Conservation (phyloP, 2,888 invertebrate species). For the Boloria euphrosyne region DNA sequence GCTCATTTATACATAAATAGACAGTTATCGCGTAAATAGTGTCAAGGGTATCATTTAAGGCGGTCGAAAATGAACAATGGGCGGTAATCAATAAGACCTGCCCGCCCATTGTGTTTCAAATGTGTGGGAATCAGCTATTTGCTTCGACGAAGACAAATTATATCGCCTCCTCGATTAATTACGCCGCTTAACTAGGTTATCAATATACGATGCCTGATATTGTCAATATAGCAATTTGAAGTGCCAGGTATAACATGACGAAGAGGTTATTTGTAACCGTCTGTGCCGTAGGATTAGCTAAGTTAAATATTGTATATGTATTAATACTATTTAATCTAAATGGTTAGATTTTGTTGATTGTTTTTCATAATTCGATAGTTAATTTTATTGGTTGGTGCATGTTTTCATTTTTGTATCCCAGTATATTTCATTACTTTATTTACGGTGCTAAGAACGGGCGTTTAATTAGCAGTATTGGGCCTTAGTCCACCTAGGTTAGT, state of each 20-base stretch:
- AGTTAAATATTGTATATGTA: too few species aligned
- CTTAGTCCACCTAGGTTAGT: too few species aligned
- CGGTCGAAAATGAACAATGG: conserved; percentile 74
- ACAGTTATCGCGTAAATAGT: conserved; percentile 59
- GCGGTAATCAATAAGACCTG: conserved; percentile 76
- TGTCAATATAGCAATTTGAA: conserved; percentile 35
- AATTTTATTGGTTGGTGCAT: too few species aligned
- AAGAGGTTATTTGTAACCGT: not conserved
- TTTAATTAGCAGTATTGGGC: too few species aligned
- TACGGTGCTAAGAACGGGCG: too few species aligned
- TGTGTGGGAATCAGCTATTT: conserved; percentile 81
- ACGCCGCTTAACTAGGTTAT: conserved; percentile 72
- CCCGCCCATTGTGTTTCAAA: conserved; percentile 75
- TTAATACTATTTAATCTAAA: too few species aligned
- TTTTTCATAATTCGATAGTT: too few species aligned
- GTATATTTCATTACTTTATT: too few species aligned
- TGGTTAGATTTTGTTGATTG: too few species aligned
- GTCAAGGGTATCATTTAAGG: conserved; percentile 74
- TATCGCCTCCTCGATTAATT: conserved; percentile 76
- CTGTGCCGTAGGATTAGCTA: too few species aligned
- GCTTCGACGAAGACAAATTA: conserved; percentile 81
- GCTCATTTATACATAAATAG: conserved; percentile 29
- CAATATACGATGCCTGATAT: conserved; percentile 42
- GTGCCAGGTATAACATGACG: conserved; percentile 23
- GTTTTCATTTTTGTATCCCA: too few species aligned